These are phyloP conservation scores for Steinernema carpocapsae DNA, from an alignment of 2,888 invertebrate genomes.

Conservation along the genomic window DNA sequence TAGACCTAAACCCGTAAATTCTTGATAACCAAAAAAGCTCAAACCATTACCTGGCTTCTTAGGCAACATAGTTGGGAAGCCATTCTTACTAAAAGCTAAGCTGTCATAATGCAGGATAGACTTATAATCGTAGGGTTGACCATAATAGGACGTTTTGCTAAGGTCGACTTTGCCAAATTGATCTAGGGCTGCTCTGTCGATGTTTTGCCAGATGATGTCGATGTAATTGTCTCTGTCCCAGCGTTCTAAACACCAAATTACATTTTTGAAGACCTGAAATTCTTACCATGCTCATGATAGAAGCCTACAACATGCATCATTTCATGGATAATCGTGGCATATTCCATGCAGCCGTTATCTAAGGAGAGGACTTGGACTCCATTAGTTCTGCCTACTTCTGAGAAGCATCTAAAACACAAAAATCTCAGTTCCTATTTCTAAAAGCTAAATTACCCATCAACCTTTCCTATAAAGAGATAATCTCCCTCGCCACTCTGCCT, in stretches of 20 bases:
- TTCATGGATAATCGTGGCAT: slow-evolving; percentile 68
- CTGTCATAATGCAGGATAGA: slow-evolving; percentile 69
- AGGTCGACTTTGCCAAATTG: slow-evolving; percentile 69
- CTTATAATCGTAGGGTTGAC: slow-evolving; percentile 68
- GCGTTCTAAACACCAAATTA: slow-evolving; percentile 49
- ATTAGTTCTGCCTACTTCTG: slow-evolving; percentile 67
- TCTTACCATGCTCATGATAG: slow-evolving; percentile 66
- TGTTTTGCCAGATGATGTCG: slow-evolving; percentile 69
- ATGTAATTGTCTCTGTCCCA: slow-evolving; percentile 69
- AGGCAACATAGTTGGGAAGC: slow-evolving; percentile 68
- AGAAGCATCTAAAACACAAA: slow-evolving; percentile 59
- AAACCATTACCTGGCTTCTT: slow-evolving; percentile 53
- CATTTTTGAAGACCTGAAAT: neutral
- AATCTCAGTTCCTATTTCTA: too few species aligned
- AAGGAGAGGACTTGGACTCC: slow-evolving; percentile 68
- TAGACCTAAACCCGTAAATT: neutral
- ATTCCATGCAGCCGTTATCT: slow-evolving; percentile 68
- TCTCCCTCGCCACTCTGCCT: slow-evolving; percentile 62
- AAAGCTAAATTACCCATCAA: slow-evolving; percentile 59
- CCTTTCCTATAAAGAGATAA: slow-evolving; percentile 68
- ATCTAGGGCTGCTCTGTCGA: slow-evolving; percentile 68
- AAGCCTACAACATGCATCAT: slow-evolving; percentile 68
- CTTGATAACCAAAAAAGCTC: neutral
- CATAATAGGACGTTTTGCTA: slow-evolving; percentile 68
- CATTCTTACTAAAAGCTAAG: slow-evolving; percentile 68